phyloP scores from a whole-genome alignment of 2,797 vertebrate species.

The Diplodus sargus region DNA sequence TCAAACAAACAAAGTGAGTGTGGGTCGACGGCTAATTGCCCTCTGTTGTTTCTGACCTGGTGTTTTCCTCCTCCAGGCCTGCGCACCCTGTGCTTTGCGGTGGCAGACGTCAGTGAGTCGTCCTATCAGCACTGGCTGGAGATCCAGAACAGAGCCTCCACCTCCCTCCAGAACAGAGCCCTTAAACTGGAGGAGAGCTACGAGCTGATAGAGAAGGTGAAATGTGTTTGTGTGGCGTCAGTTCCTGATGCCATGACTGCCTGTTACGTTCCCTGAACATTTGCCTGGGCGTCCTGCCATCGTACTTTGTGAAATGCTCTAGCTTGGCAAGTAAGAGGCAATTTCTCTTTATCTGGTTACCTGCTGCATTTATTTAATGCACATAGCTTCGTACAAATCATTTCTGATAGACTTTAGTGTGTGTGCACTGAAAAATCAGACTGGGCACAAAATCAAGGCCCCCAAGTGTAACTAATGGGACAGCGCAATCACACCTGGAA shows the following conservation, averaged over 20 bases:
- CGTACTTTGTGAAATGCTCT: conserved; percentile 5
- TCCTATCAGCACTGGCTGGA: conserved; percentile 93
- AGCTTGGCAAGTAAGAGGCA: conserved; percentile 9
- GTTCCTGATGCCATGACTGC: background rate
- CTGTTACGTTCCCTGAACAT: background rate
- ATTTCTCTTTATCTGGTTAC: conserved; percentile 26
- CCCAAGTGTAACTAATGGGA: conserved; percentile 37
- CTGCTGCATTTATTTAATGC: conserved; percentile 2
- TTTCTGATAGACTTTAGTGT: conserved; percentile 3
- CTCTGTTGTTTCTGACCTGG: background rate
- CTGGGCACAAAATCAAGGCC: conserved; percentile 8
- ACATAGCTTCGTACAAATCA: background rate
- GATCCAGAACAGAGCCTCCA: conserved; percentile 90
- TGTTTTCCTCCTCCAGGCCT: conserved; percentile 83
- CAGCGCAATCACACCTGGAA: conserved; percentile 40
- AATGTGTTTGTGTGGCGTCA: background rate
- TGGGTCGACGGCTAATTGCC: background rate
- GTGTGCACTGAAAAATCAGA: conserved; percentile 24
- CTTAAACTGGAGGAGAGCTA: conserved; percentile 98
- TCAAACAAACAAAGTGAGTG: background rate
- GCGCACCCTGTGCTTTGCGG: conserved; percentile 96
- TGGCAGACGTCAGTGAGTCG: conserved; percentile 93
- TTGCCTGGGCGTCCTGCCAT: background rate
- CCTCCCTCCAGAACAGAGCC: conserved; percentile 93
- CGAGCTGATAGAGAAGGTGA: conserved; percentile 96